Evolutionary conservation across 2,888 invertebrate genomes (phyloP), one percentile per base, ranked within the genome.

Genomic region (Dascillus cervinus): DNA sequence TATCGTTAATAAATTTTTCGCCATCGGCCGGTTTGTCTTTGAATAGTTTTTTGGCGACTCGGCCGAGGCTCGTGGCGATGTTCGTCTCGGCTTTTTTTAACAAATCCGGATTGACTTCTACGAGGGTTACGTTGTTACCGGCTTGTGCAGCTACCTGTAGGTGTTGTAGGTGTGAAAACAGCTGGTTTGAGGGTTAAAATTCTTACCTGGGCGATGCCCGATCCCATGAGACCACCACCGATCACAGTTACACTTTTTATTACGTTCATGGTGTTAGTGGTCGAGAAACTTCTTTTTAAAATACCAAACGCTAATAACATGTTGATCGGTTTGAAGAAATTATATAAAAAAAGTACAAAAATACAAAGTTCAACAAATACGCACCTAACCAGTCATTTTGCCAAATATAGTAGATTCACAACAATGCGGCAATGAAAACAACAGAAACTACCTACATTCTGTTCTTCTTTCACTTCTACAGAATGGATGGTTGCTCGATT

Each of bases 191-290:
- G 4, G 5, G 17, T 17, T 17, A 8, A 15, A 28, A 34, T 22
- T 47, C 53, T 59, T 68, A 87, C 88, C 77, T 91, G 89, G 29
- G 89, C 88, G 52, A 91, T 90, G 32, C 91, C 90, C 28, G 85
- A 79, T 4, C 90, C 90, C 90, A 90, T 90, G 10, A 87, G 66
- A 4, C 90, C 89, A 27, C 86, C 83, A 6, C 89, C 90, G 42
- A 90, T 79, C 9, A 90, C 73, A 4, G 85, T 82, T 19, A 90
- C 79, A 67, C 83, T 79, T 62, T 85, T 82, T 23, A 88, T 79
- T 6, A 58, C 58, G 35, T 58, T 52, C 39, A 56, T 45, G 3
- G 55, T 32, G 13, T 48, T 38, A 2, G 59, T 52, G 8, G 64
- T 61, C 1, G 65, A 59, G 21, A 68, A 53, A 29, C 56, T 46